These are phyloP conservation scores for Rhinolophus ferrumequinum DNA, from an alignment of 2,113 vertebrate species.

Conservation along the genomic window DNA sequence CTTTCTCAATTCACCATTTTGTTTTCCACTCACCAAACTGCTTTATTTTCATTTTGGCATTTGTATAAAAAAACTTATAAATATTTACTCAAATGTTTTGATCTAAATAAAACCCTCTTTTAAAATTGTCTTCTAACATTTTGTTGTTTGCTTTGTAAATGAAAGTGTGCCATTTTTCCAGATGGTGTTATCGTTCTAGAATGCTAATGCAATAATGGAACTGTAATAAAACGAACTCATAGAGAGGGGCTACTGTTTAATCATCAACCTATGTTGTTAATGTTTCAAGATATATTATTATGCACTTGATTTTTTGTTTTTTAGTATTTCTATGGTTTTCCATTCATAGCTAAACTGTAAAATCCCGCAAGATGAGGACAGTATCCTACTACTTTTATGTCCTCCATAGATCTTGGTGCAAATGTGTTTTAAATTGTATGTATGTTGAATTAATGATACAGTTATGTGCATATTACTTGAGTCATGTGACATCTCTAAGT, in stretches of 20 bases:
- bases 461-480: not conserved
- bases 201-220: conserved; percentile 20
- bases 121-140: conserved; percentile 1
- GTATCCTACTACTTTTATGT: not conserved
- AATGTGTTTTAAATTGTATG: conserved; percentile 18
- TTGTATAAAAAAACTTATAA: not conserved
- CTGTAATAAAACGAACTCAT: conserved; percentile 47
- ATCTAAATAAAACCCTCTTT: conserved; percentile 6
- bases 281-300: conserved; percentile 40
- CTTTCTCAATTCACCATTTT: not conserved
- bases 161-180: conserved; percentile 46
- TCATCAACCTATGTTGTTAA: conserved; percentile 11
- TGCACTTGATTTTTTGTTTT: conserved; percentile 12
- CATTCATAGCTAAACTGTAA: not conserved
- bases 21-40: not conserved
- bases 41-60: conserved; percentile 23
- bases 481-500: not conserved
- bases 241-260: conserved; percentile 38
- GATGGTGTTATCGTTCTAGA: conserved; percentile 24
- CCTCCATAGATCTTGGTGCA: not conserved
- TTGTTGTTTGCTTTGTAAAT: conserved; percentile 32
- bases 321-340: conserved; percentile 19
- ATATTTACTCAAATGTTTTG: conserved; percentile 2
- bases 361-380: not conserved
- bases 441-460: conserved; percentile 36